Evolutionary conservation across 2,797 vertebrate species (phyloP), one percentile per base, ranked within the genome.

Genomic region (Pseudomugil gertrudae): DNA sequence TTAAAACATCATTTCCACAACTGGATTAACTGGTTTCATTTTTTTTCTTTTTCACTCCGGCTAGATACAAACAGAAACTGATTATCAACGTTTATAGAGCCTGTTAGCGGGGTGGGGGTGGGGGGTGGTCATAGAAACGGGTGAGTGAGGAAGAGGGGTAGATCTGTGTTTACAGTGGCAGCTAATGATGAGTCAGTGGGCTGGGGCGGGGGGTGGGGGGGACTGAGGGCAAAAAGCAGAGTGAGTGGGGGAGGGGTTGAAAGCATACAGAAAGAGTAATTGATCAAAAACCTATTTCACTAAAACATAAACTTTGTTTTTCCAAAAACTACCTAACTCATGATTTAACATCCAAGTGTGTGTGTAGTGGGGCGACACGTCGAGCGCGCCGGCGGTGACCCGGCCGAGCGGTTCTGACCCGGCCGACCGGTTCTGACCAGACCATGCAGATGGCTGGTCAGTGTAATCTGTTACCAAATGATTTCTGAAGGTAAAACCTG

Each of bases 51-150:
- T 73, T 0, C 91, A 92, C 89, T 90, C 92, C 90, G 88, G 90
- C 91, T 93, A 94, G 88, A 89, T 92, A 94, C 93, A 93, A 91
- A 91, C 85, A 93, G 90, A 94, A 92, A 91, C 88, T 90, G 92
- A 92, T 93, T 91, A 93, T 93, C 88, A 91, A 90, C 80, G 90
- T 93, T 94, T 92, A 93, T 90, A 93, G 92, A 91, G 91, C 84
- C 87, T 89, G 92, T 94, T 93, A 92, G 90, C 93, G 74, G 14
- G 36, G 74, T 3, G 32, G 76, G 14, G 86, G 83, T 80, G 88
- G 89, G 87, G 14, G 36, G 36, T 14, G 36, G 36, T 4, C 1
- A 38, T 15, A 38, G 4, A 38, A 17, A 15, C 14, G 5, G 4
- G 36, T 4, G 36, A 38, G 36, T 5, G 3, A 14, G 35, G 13